These are phyloP conservation scores for Sebastes glaucus DNA, from an alignment of 2,797 vertebrate species.

Conservation along the genomic window DNA sequence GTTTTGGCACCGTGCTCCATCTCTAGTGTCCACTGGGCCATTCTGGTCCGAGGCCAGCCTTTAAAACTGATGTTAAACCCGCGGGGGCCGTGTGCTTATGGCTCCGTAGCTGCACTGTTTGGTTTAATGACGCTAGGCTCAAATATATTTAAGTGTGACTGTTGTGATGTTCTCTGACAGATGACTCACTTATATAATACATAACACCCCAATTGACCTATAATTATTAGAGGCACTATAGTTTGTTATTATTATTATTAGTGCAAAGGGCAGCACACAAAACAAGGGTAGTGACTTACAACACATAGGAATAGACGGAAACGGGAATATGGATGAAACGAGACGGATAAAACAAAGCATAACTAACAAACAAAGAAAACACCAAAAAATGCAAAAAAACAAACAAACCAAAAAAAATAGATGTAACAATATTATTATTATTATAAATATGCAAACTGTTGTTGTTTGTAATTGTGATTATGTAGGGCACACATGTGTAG, in stretches of 20 bases:
- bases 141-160: neutral
- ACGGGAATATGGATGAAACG: neutral
- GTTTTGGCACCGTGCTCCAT: conserved; percentile 31
- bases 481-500: fast-evolving
- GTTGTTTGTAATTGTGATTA: neutral
- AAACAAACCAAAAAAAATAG: neutral
- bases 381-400: neutral
- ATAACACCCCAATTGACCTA: neutral
- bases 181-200: neutral
- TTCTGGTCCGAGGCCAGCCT: conserved; percentile 38
- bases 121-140: neutral
- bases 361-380: neutral
- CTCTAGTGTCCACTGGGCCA: conserved; percentile 18
- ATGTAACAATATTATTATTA: neutral
- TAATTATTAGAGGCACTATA: neutral
- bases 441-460: neutral
- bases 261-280: neutral
- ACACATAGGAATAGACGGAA: neutral
- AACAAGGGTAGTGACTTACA: neutral
- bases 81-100: neutral
- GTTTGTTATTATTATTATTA: neutral
- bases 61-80: conserved; percentile 38
- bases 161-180: neutral
- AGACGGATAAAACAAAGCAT: neutral
- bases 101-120: neutral